phyloP scores from a whole-genome alignment of 2,113 vertebrate genomes.

The Sinocyclocheilus grahami region DNA sequence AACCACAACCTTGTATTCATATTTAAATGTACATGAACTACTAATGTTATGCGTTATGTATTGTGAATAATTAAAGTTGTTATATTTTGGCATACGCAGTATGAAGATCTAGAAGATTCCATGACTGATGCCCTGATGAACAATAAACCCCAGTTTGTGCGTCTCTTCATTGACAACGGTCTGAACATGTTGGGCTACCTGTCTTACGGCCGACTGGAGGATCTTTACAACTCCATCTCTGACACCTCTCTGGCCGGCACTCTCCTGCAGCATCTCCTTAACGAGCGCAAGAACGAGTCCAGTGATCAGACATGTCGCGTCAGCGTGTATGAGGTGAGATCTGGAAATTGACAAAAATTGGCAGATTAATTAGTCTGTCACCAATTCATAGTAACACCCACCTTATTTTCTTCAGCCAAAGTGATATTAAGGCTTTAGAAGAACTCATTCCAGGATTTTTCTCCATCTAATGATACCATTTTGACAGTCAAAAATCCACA shows the following conservation, averaged over 20 bases:
- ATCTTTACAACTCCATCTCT: conserved; percentile 77
- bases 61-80: not conserved
- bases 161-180: conserved; percentile 85
- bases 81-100: conserved; percentile 58
- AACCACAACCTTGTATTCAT: too few species aligned
- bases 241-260: conserved; percentile 70
- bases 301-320: conserved; percentile 31
- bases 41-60: not conserved
- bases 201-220: conserved; percentile 75
- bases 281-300: conserved; percentile 53
- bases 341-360: not conserved
- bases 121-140: conserved; percentile 86
- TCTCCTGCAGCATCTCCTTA: conserved; percentile 73
- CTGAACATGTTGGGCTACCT: conserved; percentile 83
- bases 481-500: too few species aligned
- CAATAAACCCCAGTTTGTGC: conserved; percentile 85
- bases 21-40: not conserved
- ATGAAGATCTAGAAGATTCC: conserved; percentile 79
- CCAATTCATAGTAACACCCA: not conserved
- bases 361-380: not conserved
- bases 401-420: not conserved
- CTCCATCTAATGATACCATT: too few species aligned
- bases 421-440: too few species aligned
- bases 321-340: conserved; percentile 73
- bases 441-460: too few species aligned